Evolutionary conservation across 1,140 invertebrate genomes (phyloP).

Genomic region (Trichonephila clavata): DNA sequence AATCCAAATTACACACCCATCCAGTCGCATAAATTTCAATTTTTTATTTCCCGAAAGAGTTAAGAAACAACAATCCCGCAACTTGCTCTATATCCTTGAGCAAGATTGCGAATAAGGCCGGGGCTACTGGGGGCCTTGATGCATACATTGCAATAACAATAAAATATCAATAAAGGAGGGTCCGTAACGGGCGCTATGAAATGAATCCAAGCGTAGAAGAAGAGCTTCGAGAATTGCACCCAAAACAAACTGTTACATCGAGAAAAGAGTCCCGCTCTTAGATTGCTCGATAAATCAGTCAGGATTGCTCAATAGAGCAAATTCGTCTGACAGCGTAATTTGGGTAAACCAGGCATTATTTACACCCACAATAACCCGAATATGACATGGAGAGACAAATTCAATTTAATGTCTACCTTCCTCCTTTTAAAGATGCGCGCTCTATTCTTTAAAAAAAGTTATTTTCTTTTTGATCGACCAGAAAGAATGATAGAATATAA

Average conservation of each 20-base stretch:
- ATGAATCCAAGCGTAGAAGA: background rate
- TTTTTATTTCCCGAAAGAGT: background rate
- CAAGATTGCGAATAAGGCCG: background rate
- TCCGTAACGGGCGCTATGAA: background rate
- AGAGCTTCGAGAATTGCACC: background rate
- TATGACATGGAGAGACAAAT: constrained; percentile 70
- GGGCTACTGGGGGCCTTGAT: background rate
- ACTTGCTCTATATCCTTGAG: background rate
- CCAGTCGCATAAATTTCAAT: background rate
- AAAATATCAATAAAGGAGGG: constrained; percentile 41
- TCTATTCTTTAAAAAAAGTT: background rate
- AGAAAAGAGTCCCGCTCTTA: background rate
- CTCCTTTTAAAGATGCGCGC: background rate
- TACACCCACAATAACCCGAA: constrained; percentile 62
- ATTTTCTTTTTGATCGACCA: constrained; percentile 3
- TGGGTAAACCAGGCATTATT: constrained; percentile 63
- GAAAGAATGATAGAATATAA: constrained; percentile 23
- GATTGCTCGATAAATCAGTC: constrained; percentile 70
- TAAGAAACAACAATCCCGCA: background rate
- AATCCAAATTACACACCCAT: background rate
- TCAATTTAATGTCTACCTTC: constrained; percentile 67
- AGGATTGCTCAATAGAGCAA: constrained; percentile 48
- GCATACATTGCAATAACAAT: background rate
- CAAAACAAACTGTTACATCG: constrained; percentile 56
- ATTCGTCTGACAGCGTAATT: constrained; percentile 58